Percentiles rank a stretch among this genome's conserved stretches.
Conservation (phyloP, 2,888 invertebrate genomes). For the Mythimna albipuncta region DNA sequence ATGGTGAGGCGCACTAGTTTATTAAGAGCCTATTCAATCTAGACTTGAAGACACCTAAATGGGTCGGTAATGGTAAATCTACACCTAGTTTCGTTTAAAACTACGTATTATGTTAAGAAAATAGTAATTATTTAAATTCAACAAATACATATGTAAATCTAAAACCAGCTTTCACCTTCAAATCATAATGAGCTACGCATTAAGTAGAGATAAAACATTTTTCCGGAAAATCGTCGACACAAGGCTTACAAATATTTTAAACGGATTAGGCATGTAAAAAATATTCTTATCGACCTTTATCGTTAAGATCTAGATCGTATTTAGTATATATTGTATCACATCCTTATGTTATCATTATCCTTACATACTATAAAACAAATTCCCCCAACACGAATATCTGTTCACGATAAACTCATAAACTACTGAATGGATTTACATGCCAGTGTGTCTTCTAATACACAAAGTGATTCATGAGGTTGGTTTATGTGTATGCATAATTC, state of each 20-base stretch:
- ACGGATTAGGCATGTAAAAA: conserved; percentile 38
- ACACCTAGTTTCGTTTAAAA: conserved; percentile 11
- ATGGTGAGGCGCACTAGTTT: too few relatives aligned
- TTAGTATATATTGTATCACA: conserved; percentile 17
- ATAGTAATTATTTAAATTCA: conserved; percentile 23
- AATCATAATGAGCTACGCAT: conserved; percentile 43
- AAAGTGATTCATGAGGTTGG: too few relatives aligned
- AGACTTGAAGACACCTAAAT: too few relatives aligned
- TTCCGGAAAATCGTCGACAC: conserved; percentile 42
- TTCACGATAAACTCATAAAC: too few relatives aligned
- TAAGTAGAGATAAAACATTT: conserved; percentile 31
- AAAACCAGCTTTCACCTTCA: conserved; percentile 49
- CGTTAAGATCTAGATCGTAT: conserved; percentile 26
- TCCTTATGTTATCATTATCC: not conserved
- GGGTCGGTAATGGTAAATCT: too few relatives aligned
- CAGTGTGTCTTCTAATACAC: too few relatives aligned
- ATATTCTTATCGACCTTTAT: conserved; percentile 40
- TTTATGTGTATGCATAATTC: too few relatives aligned
- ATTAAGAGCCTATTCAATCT: too few relatives aligned
- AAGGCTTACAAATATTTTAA: conserved; percentile 39
- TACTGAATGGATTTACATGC: too few relatives aligned
- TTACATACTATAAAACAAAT: too few relatives aligned
- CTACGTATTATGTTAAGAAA: conserved; percentile 10
- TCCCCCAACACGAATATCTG: too few relatives aligned
- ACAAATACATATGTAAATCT: conserved; percentile 32